These are phyloP conservation scores for Leptodactylus fallax DNA, from an alignment of 2,797 vertebrate genomes.

Conservation along the genomic window DNA sequence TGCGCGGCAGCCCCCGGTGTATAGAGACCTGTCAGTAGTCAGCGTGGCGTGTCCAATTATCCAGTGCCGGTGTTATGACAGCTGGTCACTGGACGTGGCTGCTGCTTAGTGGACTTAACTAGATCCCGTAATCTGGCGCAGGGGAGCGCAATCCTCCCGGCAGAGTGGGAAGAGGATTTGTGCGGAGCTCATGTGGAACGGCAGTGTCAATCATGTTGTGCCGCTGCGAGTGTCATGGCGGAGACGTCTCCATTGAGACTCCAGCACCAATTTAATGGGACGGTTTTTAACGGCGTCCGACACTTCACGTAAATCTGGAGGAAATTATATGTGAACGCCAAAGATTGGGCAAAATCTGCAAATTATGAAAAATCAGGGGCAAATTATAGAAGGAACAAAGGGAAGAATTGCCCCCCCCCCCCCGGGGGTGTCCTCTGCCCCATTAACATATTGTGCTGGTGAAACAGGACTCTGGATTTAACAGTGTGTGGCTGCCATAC, in stretches of 20 bases:
- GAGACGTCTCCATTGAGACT: background rate
- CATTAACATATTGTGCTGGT: too few species aligned
- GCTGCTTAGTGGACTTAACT: slow-evolving; percentile 30
- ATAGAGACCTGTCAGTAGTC: background rate
- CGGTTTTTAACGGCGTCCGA: background rate
- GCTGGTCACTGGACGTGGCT: background rate
- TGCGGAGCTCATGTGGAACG: background rate
- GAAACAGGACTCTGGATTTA: too few species aligned
- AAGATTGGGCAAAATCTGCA: background rate
- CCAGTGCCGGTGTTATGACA: background rate
- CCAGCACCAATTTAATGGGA: background rate
- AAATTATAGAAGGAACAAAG: too few species aligned
- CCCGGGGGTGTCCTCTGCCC: too few species aligned
- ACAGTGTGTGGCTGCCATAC: too few species aligned
- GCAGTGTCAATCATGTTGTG: background rate
- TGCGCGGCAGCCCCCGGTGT: background rate
- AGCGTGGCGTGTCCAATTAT: slow-evolving; percentile 2
- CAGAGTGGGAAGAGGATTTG: background rate
- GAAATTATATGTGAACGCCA: background rate
- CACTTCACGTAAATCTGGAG: background rate
- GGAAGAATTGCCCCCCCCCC: too few species aligned
- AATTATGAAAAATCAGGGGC: too few species aligned
- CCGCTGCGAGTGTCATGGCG: background rate
- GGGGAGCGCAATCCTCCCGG: background rate
- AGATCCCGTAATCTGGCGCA: slow-evolving; percentile 1